Percentiles rank a stretch among this genome's conserved stretches.
phyloP scores from a whole-genome alignment of 2,797 vertebrate species.

The Spatula versicolor region DNA sequence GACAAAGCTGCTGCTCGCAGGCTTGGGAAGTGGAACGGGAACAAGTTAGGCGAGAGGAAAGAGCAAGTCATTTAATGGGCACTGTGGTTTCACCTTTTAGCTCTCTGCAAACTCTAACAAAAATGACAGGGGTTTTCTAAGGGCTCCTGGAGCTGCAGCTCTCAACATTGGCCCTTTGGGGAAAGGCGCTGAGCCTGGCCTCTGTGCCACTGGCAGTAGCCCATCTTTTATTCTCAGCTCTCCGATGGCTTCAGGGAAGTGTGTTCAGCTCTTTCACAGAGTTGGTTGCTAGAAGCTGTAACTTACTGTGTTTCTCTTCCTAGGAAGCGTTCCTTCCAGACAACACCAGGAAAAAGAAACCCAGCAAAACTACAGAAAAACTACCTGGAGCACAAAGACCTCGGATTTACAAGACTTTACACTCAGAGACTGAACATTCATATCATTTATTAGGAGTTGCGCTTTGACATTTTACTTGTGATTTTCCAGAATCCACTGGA shows the following conservation, averaged over 20 bases:
- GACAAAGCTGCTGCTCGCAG: not conserved
- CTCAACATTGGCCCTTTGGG: not conserved
- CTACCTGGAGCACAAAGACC: conserved; percentile 73
- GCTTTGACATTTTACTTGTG: conserved; percentile 70
- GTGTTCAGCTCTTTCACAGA: not conserved
- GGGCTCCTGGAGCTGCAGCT: not conserved
- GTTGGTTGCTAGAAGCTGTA: not conserved
- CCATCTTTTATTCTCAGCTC: not conserved
- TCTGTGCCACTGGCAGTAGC: not conserved
- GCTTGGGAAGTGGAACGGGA: not conserved
- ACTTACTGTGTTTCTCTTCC: not conserved
- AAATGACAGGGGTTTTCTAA: not conserved
- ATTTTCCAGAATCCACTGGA: conserved; percentile 68
- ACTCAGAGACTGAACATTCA: conserved; percentile 65
- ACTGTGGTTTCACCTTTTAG: not conserved
- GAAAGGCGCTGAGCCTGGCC: not conserved
- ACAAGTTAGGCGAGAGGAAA: not conserved
- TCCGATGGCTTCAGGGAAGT: not conserved
- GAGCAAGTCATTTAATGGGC: not conserved
- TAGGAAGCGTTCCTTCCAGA: conserved; percentile 11
- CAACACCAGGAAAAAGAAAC: conserved; percentile 25
- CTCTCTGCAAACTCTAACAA: not conserved
- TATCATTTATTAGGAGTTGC: conserved; percentile 69
- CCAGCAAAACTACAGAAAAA: conserved; percentile 69
- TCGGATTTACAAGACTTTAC: conserved; percentile 65